These are phyloP conservation scores for Pipra filicauda DNA, from an alignment of 2,113 vertebrate species.

Conservation along the genomic window DNA sequence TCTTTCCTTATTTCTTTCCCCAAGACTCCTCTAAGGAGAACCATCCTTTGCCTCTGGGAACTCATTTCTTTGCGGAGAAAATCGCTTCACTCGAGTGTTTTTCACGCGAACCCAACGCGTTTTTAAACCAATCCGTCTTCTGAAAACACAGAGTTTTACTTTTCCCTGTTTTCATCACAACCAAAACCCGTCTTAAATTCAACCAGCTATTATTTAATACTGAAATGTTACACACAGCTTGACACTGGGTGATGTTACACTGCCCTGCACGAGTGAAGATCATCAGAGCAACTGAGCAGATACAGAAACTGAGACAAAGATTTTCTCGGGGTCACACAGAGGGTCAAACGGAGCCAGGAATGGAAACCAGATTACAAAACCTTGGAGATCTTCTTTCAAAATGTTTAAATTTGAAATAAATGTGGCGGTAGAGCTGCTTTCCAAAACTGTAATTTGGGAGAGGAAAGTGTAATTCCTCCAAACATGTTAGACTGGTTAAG, in stretches of 20 bases:
- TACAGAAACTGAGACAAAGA: background rate
- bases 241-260: background rate
- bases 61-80: background rate
- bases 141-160: background rate
- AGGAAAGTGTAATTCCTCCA: conserved; percentile 45
- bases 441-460: conserved; percentile 23
- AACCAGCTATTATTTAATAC: background rate
- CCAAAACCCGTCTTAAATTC: background rate
- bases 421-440: conserved; percentile 21
- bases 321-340: background rate
- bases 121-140: background rate
- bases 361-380: conserved; percentile 52
- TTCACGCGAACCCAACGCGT: background rate
- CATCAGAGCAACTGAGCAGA: background rate
- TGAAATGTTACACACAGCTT: background rate
- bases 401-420: conserved; percentile 41
- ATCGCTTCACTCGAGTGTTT: fast-evolving
- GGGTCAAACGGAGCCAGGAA: conserved; percentile 41
- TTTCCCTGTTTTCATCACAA: background rate
- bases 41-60: background rate
- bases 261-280: background rate
- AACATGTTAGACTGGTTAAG: conserved; percentile 40
- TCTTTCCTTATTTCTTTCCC: background rate
- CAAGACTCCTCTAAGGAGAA: background rate
- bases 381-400: conserved; percentile 10